Evolutionary conservation across 2,888 invertebrate genomes (phyloP), one percentile per base, ranked within the genome.

Genomic region (Agonopterix heracliana): DNA sequence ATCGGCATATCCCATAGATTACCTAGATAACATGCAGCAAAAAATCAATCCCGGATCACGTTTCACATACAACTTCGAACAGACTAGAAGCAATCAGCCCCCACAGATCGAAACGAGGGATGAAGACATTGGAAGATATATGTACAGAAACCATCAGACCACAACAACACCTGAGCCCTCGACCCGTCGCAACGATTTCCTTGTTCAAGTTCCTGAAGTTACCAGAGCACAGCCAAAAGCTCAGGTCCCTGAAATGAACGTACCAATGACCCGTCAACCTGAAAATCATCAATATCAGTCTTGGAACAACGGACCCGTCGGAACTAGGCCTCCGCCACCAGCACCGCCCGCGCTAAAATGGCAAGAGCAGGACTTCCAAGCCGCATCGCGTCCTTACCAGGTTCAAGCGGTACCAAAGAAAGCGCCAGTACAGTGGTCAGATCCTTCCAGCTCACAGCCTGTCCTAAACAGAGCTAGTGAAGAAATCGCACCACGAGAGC

Each of bases 61-160:
- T 48, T 55, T 76, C 4, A 50, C 64, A 35, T 76, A 56, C 54
- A 71, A 66, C 50, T 76, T 69, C 43, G 62, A 75, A 50, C 74
- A 76, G 50, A 54, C 55, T 17, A 63, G 67, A 50, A 59, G 50
- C 9, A 66, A 71, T 42, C 69, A 75, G 50, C 66, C 66, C 3
- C 58, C 71, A 1, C 70, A 71, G 47, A 51, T 74, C 4, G 72
- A 77, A 53, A 55, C 61, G 47, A 67, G 70, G 56, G 67, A 73
- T 41, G 76, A 76, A 55, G 63, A 68, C 48, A 53, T 74, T 10
- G 64, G 66, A 41, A 63, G 61, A 26, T 77, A 77, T 47, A 61
- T 71, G 59, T 53, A 64, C 52, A 61, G 54, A 46, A 59, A 53
- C 48, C 56, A 58, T 4, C 57, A 59, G 13, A 53, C 54, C 34